These are phyloP conservation scores for Pyrocephalus nanus DNA, from an alignment of 2,797 vertebrate genomes.

Conservation along the genomic window DNA sequence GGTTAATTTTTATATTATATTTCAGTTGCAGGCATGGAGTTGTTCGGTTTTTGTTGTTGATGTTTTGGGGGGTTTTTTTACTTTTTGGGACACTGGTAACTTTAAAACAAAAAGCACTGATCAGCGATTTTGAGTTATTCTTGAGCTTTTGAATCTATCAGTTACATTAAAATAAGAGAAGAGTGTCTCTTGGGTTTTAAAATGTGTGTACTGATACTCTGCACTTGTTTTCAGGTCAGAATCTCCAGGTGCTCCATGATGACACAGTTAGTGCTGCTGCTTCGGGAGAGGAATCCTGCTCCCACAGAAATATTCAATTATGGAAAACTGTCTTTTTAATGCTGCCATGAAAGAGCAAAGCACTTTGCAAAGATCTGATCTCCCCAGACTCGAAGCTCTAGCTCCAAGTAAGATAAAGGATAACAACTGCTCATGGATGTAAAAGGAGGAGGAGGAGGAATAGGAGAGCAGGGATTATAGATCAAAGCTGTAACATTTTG, in stretches of 20 bases:
- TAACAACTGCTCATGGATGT: background rate
- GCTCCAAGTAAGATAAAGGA: background rate
- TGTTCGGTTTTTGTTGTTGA: background rate
- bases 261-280: background rate
- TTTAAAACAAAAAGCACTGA: background rate
- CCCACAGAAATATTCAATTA: background rate
- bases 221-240: background rate
- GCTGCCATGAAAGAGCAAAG: background rate
- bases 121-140: background rate
- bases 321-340: background rate
- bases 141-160: background rate
- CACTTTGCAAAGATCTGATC: background rate
- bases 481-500: slow-evolving; percentile 14
- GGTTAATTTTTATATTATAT: background rate
- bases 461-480: background rate
- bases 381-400: background rate
- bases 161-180: background rate
- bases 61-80: background rate
- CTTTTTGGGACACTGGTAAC: background rate
- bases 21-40: background rate
- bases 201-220: background rate
- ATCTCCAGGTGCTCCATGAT: background rate
- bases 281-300: background rate
- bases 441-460: background rate
- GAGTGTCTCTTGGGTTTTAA: background rate